Evolutionary conservation across 2,888 invertebrate species (phyloP), one percentile per base, ranked within the genome.

Genomic region (Pristionchus fissidentatus): DNA sequence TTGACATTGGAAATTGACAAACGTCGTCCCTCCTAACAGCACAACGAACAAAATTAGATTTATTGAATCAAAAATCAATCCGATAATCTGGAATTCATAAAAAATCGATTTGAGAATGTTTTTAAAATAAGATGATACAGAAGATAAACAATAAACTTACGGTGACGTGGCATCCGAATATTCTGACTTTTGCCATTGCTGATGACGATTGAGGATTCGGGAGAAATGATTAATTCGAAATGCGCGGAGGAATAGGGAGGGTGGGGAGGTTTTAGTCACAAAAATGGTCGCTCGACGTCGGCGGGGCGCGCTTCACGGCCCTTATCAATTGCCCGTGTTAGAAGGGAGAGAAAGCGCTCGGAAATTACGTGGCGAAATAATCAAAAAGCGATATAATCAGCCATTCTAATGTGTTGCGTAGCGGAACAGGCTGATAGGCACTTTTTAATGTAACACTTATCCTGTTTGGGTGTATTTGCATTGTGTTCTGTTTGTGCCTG

Each of bases 141-240:
- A 46, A 46, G 15, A 7, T 7, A 46, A 46, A 46, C 15, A 46
- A 10, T 46, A 70, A 70, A 70, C 70, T 41, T 41, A 70, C 70
- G 0, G 70, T 70, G 3, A 70, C 70, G 41, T 70, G 70, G 43
- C 70, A 70, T 19, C 70, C 32, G 41, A 1, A 70, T 22, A 70
- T 70, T 26, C 22, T 41, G 38, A 70, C 38, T 7, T 41, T 38
- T 41, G n/a, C 38, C 70, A 70, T 70, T 70, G 35, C 26, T 19
- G n/a, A n/a, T n/a, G n/a, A n/a, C n/a, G 62, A 38, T 66, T 66
- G 62, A 35, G 43, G 43, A 10, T 41, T 41, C 22, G n/a, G 35
- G 10, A 41, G 70, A 70, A 70, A 70, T 70, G 41, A 70, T 38
- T 43, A 41, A 70, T 41, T 70, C 62, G n/a, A n/a, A n/a, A n/a